Conservation (phyloP, 2,113 vertebrate species). For the Carassius gibelio region DNA sequence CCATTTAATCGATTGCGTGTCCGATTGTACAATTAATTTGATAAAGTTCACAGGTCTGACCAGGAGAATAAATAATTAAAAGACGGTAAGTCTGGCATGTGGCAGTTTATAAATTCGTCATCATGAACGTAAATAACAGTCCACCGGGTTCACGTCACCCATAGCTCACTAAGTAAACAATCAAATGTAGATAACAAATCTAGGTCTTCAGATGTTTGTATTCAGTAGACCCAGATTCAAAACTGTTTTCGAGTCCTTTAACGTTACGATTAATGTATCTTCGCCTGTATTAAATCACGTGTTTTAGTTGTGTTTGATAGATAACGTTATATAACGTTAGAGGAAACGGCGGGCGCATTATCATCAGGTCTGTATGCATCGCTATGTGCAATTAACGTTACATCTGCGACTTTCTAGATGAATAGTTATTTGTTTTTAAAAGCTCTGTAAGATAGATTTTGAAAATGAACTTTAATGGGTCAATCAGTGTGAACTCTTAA, state of each 20-base stretch:
- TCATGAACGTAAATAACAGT: not conserved
- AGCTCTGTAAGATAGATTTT: not conserved
- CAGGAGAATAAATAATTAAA: not conserved
- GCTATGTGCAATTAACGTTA: not conserved
- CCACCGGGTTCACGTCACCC: not conserved
- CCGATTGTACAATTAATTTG: not conserved
- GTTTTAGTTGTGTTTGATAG: not conserved
- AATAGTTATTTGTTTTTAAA: not conserved
- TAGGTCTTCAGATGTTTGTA: not conserved
- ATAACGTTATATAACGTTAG: too few species aligned
- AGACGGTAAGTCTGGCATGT: constrained; percentile 1
- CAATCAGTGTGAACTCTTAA: not conserved
- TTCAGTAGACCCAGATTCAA: not conserved
- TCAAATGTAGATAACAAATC: not conserved
- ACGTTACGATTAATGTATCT: not conserved
- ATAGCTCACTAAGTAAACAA: not conserved
- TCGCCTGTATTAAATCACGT: not conserved
- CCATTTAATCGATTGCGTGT: not conserved
- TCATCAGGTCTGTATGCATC: not conserved
- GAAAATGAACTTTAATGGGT: not conserved
- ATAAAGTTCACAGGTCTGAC: not conserved
- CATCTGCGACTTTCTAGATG: not conserved
- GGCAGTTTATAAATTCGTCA: not conserved
- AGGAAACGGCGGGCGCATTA: not conserved
- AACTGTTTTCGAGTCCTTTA: not conserved